A percentile compares a stretch with the other conserved stretches of the same genome.
These are phyloP conservation scores for Dysdera silvatica DNA, from an alignment of 1,140 invertebrate genomes.

Conservation along the genomic window DNA sequence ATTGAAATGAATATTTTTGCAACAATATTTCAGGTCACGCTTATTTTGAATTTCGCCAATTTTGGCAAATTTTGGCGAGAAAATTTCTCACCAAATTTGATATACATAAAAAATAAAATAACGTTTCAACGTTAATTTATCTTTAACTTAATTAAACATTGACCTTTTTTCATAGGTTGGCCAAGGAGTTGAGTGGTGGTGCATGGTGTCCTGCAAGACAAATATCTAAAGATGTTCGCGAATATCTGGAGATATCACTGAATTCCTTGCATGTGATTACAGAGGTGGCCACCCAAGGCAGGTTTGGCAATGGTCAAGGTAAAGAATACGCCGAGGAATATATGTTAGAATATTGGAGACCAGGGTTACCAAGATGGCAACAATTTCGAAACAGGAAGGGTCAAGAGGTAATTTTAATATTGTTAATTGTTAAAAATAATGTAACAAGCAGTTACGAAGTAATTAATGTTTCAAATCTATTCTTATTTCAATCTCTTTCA, in stretches of 20 bases:
- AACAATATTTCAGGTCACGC: too few species aligned
- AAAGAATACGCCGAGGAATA: conserved; percentile 85
- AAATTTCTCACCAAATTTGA: too few species aligned
- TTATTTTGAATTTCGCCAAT: too few species aligned
- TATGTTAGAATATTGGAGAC: conserved; percentile 82
- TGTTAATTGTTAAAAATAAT: too few species aligned
- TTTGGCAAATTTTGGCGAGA: too few species aligned
- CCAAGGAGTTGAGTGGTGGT: conserved; percentile 76
- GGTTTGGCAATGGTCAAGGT: conserved; percentile 87
- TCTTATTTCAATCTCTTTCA: too few species aligned
- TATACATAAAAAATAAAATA: too few species aligned
- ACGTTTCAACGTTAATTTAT: background rate
- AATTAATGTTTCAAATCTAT: too few species aligned
- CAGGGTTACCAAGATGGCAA: conserved; percentile 66
- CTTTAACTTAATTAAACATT: background rate
- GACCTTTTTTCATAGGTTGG: conserved; percentile 57
- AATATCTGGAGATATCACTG: conserved; percentile 84
- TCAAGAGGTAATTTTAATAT: conserved; percentile 71
- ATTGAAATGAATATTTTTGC: too few species aligned
- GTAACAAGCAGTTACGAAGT: too few species aligned
- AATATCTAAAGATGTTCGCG: conserved; percentile 64
- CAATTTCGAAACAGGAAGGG: conserved; percentile 65
- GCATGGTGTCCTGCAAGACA: conserved; percentile 89
- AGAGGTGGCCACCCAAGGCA: conserved; percentile 75
- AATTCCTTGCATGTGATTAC: conserved; percentile 67